Base-by-base conservation (phyloP, 2,888 invertebrate species). In the Limnephilus marmoratus region DNA sequence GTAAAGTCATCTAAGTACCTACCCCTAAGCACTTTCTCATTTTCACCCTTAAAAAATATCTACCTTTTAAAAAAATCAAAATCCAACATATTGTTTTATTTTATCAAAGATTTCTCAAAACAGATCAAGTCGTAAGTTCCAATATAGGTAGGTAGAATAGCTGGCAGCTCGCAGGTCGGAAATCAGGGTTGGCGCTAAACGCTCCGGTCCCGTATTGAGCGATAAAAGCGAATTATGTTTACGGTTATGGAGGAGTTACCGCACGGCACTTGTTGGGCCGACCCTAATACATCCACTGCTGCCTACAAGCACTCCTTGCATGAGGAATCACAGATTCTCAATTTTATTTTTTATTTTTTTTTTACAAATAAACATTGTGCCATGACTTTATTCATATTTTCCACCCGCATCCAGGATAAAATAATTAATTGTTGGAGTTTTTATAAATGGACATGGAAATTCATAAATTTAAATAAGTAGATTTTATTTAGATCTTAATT, bases 171-270 rank as follows among this genome's bases (percentile, higher is more conserved):
- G 24, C 68, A 24, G 68, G 92, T 87, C 92, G 83, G 88, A 92
- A 92, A 92, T 91, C 92, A 93, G 92, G 92, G 92, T 90, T 86
- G 81, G 88, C 91, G 92, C 93, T 93, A 93, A 93, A 93, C 93
- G 92, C 92, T 93, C 92, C 93, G 93, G 92, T 92, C 91, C 93
- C 93, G 92, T 93, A 93, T 93, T 93, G 93, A 93, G 93, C 93
- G 93, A 93, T 93, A 93, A 93, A 93, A 93, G 91, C 93, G 92
- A 93, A 93, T 93, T 93, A 93, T 93, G 93, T 93, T 93, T 93
- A 93, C 93, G 93, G 92, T 93, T 93, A 93, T 93, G 92, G 93
- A 86, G 92, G 91, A 91, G 91, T 90, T 90, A 90, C 92, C 91
- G 68, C 68, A 68, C 68, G 92, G 90, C 93, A 93, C 93, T 93